These are phyloP conservation scores for Karalla daura DNA, from an alignment of 2,797 vertebrate species.

Conservation along the genomic window DNA sequence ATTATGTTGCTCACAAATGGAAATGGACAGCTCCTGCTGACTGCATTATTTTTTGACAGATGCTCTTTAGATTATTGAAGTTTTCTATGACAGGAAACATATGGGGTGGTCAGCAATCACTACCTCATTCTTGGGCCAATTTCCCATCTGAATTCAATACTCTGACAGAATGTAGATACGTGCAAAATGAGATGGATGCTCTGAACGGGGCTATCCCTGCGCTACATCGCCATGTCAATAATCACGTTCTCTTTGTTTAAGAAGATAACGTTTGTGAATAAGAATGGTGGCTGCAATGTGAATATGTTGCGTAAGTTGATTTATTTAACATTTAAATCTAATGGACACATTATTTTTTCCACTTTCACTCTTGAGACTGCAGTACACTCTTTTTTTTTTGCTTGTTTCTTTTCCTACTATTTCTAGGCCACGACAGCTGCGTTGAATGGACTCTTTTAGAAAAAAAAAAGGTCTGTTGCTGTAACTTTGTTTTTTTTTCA, in stretches of 20 bases:
- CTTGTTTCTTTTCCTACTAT: background rate
- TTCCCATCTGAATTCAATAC: slow-evolving; percentile 59
- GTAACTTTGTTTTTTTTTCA: background rate
- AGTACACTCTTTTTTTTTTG: too few relatives aligned
- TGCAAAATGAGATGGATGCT: slow-evolving; percentile 37
- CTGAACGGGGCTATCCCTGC: background rate
- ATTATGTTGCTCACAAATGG: slow-evolving; percentile 62
- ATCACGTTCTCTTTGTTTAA: slow-evolving; percentile 1
- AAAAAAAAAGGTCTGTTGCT: background rate
- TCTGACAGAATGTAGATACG: slow-evolving; percentile 40
- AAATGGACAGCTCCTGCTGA: slow-evolving; percentile 71
- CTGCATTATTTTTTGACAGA: slow-evolving; percentile 65
- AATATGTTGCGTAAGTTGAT: background rate
- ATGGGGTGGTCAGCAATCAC: slow-evolving; percentile 63
- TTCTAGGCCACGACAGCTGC: background rate
- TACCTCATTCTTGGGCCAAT: slow-evolving; percentile 49
- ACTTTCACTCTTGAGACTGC: too few relatives aligned
- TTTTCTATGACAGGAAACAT: slow-evolving; percentile 67
- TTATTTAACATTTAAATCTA: background rate
- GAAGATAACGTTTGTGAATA: background rate
- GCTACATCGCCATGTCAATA: slow-evolving; percentile 22
- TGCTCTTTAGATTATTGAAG: slow-evolving; percentile 72
- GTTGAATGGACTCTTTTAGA: too few relatives aligned
- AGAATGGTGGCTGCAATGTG: background rate
- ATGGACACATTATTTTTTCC: too few relatives aligned